Evolutionary conservation across 2,113 vertebrate genomes (phyloP).

Genomic region (Trematocara zebra): DNA sequence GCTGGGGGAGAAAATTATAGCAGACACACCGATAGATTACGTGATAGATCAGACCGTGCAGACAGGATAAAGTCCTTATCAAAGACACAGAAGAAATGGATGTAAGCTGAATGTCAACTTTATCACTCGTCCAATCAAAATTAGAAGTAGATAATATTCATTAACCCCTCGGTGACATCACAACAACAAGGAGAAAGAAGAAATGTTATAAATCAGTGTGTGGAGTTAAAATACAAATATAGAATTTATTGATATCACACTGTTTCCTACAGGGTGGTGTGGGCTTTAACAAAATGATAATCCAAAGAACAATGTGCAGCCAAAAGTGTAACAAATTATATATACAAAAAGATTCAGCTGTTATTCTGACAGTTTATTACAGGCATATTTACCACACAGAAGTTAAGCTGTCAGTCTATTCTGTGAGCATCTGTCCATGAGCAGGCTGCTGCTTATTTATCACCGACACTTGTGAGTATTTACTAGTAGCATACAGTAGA

Average conservation of each 20-base stretch:
- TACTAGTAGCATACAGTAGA: not conserved
- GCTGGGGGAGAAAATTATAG: slow-evolving; percentile 11
- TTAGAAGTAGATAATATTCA: not conserved
- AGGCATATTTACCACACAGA: not conserved
- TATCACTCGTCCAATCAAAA: not conserved
- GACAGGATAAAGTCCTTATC: slow-evolving; percentile 29
- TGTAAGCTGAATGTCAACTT: slow-evolving; percentile 2
- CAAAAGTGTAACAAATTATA: not conserved
- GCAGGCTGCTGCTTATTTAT: not conserved
- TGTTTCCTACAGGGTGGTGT: not conserved
- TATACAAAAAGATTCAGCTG: not conserved
- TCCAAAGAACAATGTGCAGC: not conserved
- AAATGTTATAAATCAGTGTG: not conserved
- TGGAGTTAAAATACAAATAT: not conserved
- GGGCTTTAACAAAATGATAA: not conserved
- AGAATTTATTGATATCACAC: not conserved
- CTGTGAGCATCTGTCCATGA: not conserved
- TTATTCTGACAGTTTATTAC: not conserved
- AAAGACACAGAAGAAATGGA: slow-evolving; percentile 13
- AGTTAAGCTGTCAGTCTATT: not conserved
- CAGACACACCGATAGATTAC: slow-evolving; percentile 37
- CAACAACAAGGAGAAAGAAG: not conserved
- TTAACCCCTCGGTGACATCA: not conserved
- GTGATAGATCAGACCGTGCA: slow-evolving; percentile 21
- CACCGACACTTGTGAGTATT: not conserved